Conservation (phyloP, 2,888 invertebrate genomes). For the Hedya salicella region DNA sequence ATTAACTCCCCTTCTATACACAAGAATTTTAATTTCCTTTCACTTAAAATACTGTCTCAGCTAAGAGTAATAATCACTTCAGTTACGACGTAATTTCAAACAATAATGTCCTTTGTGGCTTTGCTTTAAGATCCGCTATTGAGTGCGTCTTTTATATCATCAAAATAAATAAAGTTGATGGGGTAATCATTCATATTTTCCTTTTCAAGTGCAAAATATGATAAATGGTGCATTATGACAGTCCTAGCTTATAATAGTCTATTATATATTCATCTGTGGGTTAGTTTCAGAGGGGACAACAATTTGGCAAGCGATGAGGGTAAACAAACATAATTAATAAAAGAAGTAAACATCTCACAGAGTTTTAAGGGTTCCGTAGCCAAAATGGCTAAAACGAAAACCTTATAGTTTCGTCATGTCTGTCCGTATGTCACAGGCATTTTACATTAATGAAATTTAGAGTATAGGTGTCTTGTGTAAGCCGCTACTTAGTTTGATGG, state of each 20-base stretch:
- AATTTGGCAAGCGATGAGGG: too few relatives aligned
- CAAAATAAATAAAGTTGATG: constrained; percentile 23
- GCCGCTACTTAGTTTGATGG: too few relatives aligned
- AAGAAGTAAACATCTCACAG: too few relatives aligned
- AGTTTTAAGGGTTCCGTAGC: too few relatives aligned
- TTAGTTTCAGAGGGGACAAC: neutral
- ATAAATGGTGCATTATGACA: constrained; percentile 1
- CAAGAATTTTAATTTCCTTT: constrained; percentile 41
- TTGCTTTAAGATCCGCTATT: constrained; percentile 10
- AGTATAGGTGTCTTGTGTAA: too few relatives aligned
- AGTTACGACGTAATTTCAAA: neutral
- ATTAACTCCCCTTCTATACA: constrained; percentile 14
- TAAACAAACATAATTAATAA: too few relatives aligned
- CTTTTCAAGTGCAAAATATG: constrained; percentile 24
- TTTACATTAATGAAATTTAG: too few relatives aligned
- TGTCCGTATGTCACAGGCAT: too few relatives aligned
- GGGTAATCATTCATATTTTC: constrained; percentile 32
- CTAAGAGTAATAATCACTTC: constrained; percentile 37
- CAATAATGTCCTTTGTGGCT: constrained; percentile 3
- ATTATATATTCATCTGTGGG: neutral
- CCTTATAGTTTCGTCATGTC: too few relatives aligned
- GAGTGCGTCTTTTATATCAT: neutral
- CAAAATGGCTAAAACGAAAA: too few relatives aligned
- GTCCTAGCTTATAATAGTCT: neutral
- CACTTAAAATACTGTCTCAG: constrained; percentile 37